A percentile compares a stretch with the other conserved stretches of the same genome.
phyloP scores from a whole-genome alignment of 2,888 invertebrate species.

The Ceraclea dissimilis region DNA sequence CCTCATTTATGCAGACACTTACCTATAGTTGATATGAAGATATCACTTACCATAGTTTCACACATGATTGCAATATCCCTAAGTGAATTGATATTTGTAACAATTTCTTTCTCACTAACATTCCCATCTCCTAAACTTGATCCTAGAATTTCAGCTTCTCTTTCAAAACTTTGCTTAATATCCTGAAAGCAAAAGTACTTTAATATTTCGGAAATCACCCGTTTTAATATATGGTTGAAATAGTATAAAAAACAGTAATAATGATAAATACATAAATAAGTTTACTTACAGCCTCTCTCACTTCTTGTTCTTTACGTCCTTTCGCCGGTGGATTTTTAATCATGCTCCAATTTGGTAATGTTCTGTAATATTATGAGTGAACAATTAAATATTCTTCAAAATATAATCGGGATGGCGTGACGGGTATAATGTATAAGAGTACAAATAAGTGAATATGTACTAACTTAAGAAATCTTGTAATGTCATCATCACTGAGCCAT shows the following conservation, averaged over 20 bases:
- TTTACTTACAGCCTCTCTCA: constrained; percentile 15
- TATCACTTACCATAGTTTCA: constrained; percentile 70
- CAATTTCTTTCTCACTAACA: constrained; percentile 75
- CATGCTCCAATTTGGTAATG: constrained; percentile 72
- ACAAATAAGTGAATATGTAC: neutral
- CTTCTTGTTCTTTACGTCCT: constrained; percentile 28
- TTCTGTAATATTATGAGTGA: constrained; percentile 43
- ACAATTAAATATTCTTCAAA: too few species aligned
- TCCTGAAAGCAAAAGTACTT: constrained; percentile 30
- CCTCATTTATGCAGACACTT: too few species aligned
- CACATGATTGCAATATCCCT: constrained; percentile 82
- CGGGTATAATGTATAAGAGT: neutral
- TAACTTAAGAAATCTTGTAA: constrained; percentile 82
- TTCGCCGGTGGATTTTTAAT: constrained; percentile 42
- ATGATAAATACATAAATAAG: neutral
- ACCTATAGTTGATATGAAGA: too few species aligned
- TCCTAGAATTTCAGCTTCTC: constrained; percentile 89
- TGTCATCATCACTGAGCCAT: constrained; percentile 93
- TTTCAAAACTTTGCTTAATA: constrained; percentile 43
- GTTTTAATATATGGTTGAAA: too few species aligned
- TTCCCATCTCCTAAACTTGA: constrained; percentile 85
- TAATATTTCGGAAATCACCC: too few species aligned
- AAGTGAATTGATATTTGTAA: constrained; percentile 75
- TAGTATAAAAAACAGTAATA: neutral
- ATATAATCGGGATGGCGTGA: neutral